Evolutionary conservation across 1,140 invertebrate species (phyloP), one percentile per base, ranked within the genome.

Genomic region (Calliopsis andreniformis): DNA sequence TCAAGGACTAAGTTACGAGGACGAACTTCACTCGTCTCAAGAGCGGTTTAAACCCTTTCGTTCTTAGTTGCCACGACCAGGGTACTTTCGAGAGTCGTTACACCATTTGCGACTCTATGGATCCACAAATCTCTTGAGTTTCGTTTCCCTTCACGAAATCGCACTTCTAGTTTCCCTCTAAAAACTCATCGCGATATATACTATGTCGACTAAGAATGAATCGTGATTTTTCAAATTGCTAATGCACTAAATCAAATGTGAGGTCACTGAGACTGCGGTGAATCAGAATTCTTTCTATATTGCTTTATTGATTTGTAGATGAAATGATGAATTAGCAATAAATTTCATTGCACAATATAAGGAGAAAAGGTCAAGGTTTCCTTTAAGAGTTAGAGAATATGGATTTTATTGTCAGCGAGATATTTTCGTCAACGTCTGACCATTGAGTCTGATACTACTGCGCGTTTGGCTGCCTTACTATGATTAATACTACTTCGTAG

Each of bases 51-150:
- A 51, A 75, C 42, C 69, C 70, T 66, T 63, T 42, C 14, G 72
- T 64, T 51, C 63, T 25, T 20, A 18, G 43, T 56, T n/a, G 53
- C 47, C 47, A 35, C 5, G 30, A 20, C 28, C 18, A 25, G 28
- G 39, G 70, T 53, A 76, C 77, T 69, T 76, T 58, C n/a, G 55
- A 68, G 49, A 55, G 43, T 73, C 61, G 55, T 79, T 80, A 68
- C 39, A 18, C 43, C 42, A 32, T 75, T 58, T 61, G 43, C 69
- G 69, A 63, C 77, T 58, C 43, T 18, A 42, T 28, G 62, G 4
- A 30, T 63, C 62, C 62, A 18, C 67, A 53, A 62, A 42, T 28
- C 5, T 49, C 28, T 28, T 28, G 42, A 49, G 35, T 69, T 49
- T 70, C 39, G 8, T 59, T 28, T 45, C 42, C 12, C 4, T 14